Conservation (phyloP, 2,797 vertebrate species). For the Rhinichthys osculus region DNA sequence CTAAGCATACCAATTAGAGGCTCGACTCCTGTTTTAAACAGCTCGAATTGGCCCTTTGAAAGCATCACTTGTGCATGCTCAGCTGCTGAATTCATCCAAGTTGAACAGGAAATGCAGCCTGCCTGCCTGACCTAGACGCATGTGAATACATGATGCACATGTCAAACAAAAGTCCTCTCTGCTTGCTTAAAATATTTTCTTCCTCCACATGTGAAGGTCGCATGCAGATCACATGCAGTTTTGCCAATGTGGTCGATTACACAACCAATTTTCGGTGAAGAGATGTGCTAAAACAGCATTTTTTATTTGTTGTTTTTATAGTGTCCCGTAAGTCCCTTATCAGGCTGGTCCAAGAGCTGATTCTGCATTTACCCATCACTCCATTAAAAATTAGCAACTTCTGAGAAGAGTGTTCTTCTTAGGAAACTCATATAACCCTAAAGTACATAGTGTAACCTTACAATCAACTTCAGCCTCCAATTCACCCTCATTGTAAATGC, state of each 20-base stretch:
- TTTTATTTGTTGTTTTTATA: background rate
- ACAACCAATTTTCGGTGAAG: background rate
- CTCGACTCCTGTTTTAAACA: constrained; percentile 74
- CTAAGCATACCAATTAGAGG: constrained; percentile 81
- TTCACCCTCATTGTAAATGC: constrained; percentile 1
- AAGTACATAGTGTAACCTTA: background rate
- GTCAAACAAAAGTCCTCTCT: constrained; percentile 55
- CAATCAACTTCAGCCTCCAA: constrained; percentile 7
- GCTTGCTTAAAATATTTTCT: background rate
- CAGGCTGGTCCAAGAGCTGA: constrained; percentile 19
- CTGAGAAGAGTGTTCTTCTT: constrained; percentile 31
- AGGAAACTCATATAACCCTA: constrained; percentile 1
- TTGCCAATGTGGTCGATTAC: background rate
- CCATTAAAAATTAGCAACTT: constrained; percentile 11
- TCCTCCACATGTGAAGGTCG: background rate
- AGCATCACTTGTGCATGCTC: constrained; percentile 83
- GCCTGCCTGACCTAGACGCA: constrained; percentile 63
- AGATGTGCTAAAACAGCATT: background rate
- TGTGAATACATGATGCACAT: constrained; percentile 72
- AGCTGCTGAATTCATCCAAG: constrained; percentile 79
- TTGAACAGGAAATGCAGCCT: constrained; percentile 75
- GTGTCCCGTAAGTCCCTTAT: constrained; percentile 5
- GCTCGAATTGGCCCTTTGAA: constrained; percentile 76
- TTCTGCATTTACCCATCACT: constrained; percentile 33
- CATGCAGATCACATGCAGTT: constrained; percentile 9